phyloP scores from a whole-genome alignment of 2,113 vertebrate species.

The Romanogobio albipinnatus region DNA sequence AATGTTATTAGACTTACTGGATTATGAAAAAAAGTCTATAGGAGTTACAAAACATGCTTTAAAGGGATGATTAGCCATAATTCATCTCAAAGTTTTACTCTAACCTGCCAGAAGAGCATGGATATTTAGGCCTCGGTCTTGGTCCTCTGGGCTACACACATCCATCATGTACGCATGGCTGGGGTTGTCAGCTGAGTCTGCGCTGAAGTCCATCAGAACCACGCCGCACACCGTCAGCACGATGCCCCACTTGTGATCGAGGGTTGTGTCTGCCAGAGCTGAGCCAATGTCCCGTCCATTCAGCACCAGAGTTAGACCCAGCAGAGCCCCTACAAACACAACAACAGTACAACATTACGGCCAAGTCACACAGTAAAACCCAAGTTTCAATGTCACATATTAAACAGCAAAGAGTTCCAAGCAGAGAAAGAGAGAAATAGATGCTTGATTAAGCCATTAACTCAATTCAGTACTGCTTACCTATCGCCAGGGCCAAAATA shows the following conservation, averaged over 20 bases:
- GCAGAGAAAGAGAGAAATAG: not conserved
- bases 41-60: no score
- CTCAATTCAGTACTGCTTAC: conserved; percentile 66
- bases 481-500: conserved; percentile 93
- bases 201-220: conserved; percentile 97
- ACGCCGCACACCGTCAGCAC: conserved; percentile 91
- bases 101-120: conserved; percentile 92
- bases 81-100: not conserved
- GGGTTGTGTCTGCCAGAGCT: conserved; percentile 82
- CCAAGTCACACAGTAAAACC: no score
- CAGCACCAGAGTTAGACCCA: conserved; percentile 89
- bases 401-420: not conserved
- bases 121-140: conserved; percentile 94
- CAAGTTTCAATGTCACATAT: no score
- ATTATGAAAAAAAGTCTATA: no score
- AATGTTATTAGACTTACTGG: no score
- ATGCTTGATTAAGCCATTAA: not conserved
- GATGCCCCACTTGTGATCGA: conserved; percentile 92
- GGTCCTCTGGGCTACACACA: conserved; percentile 91
- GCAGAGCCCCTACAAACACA: conserved; percentile 79
- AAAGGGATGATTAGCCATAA: not conserved
- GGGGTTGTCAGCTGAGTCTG: conserved; percentile 95
- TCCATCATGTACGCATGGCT: conserved; percentile 99
- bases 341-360: not conserved
- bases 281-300: conserved; percentile 91